phyloP scores from a whole-genome alignment of 2,113 vertebrate genomes.

The Thunnus thynnus region DNA sequence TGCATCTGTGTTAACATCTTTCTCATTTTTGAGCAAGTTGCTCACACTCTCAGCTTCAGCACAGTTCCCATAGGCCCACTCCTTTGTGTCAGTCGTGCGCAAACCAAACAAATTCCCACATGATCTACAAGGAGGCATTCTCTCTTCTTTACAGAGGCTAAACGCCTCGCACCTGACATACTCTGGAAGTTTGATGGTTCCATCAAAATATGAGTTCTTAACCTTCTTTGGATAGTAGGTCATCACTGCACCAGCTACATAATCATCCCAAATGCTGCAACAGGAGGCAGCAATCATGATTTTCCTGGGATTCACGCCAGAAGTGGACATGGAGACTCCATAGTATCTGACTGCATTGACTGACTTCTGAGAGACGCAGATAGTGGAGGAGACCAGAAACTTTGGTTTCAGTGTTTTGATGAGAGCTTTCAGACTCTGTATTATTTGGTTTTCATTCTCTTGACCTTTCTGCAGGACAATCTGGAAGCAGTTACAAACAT shows the following conservation, averaged over 20 bases:
- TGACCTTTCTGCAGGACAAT: too few relatives aligned
- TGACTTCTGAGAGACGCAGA: slow-evolving; percentile 42
- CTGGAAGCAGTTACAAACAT: too few relatives aligned
- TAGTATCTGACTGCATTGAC: neutral
- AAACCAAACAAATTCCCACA: slow-evolving; percentile 48
- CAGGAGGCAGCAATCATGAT: slow-evolving; percentile 22
- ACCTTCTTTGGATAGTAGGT: neutral
- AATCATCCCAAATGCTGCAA: neutral
- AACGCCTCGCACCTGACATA: slow-evolving; percentile 10
- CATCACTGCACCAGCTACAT: slow-evolving; percentile 59
- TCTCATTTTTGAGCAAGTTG: slow-evolving; percentile 28
- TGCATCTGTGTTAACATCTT: neutral
- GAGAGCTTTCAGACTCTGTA: too few relatives aligned
- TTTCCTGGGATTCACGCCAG: rapidly evolving
- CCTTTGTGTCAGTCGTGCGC: rapidly evolving
- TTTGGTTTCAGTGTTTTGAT: too few relatives aligned
- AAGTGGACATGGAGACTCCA: slow-evolving; percentile 58
- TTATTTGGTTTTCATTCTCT: too few relatives aligned
- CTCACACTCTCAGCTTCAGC: slow-evolving; percentile 56
- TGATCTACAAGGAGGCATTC: neutral
- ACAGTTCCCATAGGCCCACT: slow-evolving; percentile 34
- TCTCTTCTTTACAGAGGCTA: rapidly evolving
- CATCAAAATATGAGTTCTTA: neutral
- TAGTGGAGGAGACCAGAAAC: neutral
- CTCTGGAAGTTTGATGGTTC: slow-evolving; percentile 30